These are phyloP conservation scores for Azemiops feae DNA, from an alignment of 2,113 vertebrate genomes.

Conservation along the genomic window DNA sequence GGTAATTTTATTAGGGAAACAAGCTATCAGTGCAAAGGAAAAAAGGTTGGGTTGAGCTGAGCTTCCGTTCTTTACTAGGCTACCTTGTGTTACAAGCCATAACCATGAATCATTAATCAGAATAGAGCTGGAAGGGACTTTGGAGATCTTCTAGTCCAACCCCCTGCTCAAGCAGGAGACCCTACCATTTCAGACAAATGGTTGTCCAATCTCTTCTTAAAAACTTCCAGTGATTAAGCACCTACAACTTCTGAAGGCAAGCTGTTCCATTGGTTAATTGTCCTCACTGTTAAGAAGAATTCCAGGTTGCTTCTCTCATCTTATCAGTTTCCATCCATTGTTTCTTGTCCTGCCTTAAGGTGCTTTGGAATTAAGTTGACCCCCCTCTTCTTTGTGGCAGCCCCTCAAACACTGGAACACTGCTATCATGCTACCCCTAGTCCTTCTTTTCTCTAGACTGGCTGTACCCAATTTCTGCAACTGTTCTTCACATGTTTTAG, in stretches of 20 bases:
- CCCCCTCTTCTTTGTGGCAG: neutral
- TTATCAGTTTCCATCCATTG: neutral
- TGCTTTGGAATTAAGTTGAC: neutral
- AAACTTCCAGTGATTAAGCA: neutral
- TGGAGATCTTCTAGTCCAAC: neutral
- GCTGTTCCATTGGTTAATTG: neutral
- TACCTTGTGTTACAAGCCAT: neutral
- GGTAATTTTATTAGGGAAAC: neutral
- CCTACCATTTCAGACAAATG: neutral
- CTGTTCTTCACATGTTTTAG: neutral
- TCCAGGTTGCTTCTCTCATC: neutral
- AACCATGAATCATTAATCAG: neutral
- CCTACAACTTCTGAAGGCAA: neutral
- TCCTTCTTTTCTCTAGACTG: neutral
- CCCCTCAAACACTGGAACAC: neutral
- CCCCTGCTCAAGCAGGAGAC: neutral
- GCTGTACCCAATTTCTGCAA: neutral
- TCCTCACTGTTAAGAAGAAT: neutral
- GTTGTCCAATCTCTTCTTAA: neutral
- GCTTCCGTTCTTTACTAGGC: rapidly evolving
- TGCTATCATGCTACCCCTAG: neutral
- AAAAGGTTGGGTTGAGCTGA: neutral
- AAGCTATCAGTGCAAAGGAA: too few relatives aligned
- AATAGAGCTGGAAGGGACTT: neutral
- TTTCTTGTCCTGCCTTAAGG: neutral